phyloP scores from a whole-genome alignment of 2,113 vertebrate species.

The Eurystomus gularis region DNA sequence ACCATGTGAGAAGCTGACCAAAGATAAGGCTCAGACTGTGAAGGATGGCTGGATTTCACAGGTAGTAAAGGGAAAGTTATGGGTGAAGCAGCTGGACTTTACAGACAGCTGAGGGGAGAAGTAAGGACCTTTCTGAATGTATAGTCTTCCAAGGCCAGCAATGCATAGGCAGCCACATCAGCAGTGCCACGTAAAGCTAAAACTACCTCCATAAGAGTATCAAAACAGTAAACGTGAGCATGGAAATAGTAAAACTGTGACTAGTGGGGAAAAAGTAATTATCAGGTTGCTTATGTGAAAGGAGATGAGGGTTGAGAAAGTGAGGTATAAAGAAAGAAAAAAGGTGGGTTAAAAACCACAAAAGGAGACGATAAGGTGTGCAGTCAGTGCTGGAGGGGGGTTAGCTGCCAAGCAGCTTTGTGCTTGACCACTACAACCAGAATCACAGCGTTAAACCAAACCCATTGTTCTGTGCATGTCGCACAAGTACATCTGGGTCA shows the following conservation, averaged over 20 bases:
- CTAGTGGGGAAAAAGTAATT: neutral
- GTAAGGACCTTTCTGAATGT: neutral
- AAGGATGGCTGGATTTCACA: neutral
- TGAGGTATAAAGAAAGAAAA: neutral
- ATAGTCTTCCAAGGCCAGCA: neutral
- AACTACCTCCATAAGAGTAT: neutral
- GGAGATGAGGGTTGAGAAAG: neutral
- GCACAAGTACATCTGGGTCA: neutral
- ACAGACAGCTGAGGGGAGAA: neutral
- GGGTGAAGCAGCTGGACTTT: neutral
- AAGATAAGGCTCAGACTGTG: neutral
- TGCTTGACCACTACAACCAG: neutral
- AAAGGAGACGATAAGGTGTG: neutral
- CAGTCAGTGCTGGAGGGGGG: accelerated
- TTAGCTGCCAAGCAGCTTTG: neutral
- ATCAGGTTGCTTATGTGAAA: neutral
- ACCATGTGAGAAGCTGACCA: neutral
- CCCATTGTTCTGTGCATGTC: accelerated
- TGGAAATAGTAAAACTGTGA: neutral
- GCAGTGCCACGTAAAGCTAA: neutral
- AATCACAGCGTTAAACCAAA: neutral
- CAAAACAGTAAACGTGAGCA: neutral
- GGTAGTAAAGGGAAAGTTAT: neutral
- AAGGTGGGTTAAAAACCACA: neutral
- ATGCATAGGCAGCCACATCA: neutral